These are phyloP conservation scores for Toxotes jaculatrix DNA, from an alignment of 2,113 vertebrate species.

Conservation along the genomic window DNA sequence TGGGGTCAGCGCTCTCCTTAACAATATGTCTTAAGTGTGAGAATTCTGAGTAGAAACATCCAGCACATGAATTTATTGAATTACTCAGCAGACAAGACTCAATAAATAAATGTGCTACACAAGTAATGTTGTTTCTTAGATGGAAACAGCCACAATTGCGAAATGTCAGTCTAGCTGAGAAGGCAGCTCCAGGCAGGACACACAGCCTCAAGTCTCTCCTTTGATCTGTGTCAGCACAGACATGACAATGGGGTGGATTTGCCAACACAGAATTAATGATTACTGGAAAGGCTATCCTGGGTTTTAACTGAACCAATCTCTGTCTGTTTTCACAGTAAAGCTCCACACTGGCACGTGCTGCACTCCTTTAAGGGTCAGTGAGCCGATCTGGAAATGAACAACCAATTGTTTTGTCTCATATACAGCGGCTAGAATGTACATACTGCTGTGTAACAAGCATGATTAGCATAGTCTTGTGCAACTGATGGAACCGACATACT, in stretches of 20 bases:
- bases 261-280: conserved; percentile 18
- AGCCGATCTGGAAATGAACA: background rate
- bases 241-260: background rate
- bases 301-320: background rate
- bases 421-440: background rate
- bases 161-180: conserved; percentile 14
- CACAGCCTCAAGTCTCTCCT: conserved; percentile 9
- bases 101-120: background rate
- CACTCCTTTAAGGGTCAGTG: background rate
- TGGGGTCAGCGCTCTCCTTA: too few species aligned
- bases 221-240: conserved; percentile 25
- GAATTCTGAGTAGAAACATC: background rate
- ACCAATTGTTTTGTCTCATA: background rate
- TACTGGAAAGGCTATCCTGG: background rate
- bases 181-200: conserved; percentile 17
- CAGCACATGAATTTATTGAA: background rate
- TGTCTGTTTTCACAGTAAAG: background rate
- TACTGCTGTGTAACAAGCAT: background rate
- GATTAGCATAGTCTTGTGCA: background rate
- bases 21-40: background rate
- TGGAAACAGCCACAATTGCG: conserved; percentile 3
- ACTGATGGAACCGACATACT: background rate
- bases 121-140: background rate
- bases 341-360: background rate
- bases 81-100: background rate